These are phyloP conservation scores for Craseonycteris thonglongyai DNA, from an alignment of 2,113 vertebrate species.

Conservation along the genomic window DNA sequence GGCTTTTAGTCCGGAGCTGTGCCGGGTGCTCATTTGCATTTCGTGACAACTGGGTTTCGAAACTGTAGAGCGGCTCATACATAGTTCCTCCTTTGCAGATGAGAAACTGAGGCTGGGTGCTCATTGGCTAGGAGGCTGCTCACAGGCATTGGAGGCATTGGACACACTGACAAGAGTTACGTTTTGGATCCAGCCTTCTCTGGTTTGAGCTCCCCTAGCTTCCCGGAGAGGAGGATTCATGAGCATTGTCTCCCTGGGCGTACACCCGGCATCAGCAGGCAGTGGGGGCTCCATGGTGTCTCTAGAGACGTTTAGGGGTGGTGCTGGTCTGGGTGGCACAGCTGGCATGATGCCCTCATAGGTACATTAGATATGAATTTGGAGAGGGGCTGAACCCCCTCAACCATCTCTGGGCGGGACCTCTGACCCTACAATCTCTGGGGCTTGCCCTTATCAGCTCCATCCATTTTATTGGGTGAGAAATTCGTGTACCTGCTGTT, in stretches of 20 bases:
- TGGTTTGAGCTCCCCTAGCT: background rate
- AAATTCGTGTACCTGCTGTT: background rate
- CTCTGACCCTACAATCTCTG: background rate
- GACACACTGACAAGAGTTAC: background rate
- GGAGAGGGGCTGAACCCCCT: background rate
- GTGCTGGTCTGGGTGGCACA: background rate
- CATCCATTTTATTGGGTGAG: background rate
- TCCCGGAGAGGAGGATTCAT: background rate
- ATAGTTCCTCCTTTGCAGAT: background rate
- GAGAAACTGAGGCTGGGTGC: background rate
- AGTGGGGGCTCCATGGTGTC: background rate
- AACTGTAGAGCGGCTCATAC: background rate
- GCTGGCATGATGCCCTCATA: background rate
- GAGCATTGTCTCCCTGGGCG: background rate
- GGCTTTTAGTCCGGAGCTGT: too few species aligned
- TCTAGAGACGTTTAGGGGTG: background rate
- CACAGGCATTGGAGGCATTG: background rate
- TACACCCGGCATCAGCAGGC: background rate
- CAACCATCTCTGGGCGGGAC: background rate
- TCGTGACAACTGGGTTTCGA: background rate
- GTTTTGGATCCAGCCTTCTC: background rate
- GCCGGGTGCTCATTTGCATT: background rate
- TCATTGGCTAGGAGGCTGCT: background rate
- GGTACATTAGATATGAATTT: background rate
- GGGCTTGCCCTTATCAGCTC: background rate